Evolutionary conservation across 2,888 invertebrate species (phyloP).

Genomic region (Drosophila testacea): DNA sequence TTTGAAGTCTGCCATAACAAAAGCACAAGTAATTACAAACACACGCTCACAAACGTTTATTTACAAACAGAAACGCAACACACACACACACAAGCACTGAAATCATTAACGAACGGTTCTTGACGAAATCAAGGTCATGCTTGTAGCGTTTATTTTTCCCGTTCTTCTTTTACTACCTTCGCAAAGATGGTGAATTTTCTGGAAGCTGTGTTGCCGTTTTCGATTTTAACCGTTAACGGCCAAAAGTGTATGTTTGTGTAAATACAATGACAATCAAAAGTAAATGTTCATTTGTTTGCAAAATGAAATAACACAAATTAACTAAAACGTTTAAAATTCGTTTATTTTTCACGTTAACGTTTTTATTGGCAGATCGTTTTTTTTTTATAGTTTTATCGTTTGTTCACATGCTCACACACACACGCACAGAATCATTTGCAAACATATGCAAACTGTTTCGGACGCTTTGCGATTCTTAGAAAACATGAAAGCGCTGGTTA

Average conservation of each 20-base stretch:
- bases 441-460: background rate
- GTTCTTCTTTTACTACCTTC: background rate
- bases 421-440: background rate
- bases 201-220: background rate
- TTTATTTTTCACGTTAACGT: background rate
- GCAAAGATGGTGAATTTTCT: background rate
- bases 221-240: background rate
- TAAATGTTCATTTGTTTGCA: background rate
- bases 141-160: background rate
- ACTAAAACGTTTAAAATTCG: background rate
- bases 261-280: background rate
- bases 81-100: background rate
- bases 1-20: background rate
- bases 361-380: slow-evolving; percentile 20
- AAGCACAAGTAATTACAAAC: slow-evolving; percentile 4
- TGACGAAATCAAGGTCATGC: slow-evolving; percentile 24
- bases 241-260: background rate
- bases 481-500: background rate
- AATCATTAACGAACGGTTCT: slow-evolving; percentile 4
- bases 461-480: background rate
- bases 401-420: slow-evolving; percentile 8
- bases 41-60: background rate
- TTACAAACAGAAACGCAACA: slow-evolving; percentile 8
- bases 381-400: slow-evolving; percentile 36
- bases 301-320: background rate